phyloP scores from a whole-genome alignment of 2,113 vertebrate species.

The Microtus pennsylvanicus region DNA sequence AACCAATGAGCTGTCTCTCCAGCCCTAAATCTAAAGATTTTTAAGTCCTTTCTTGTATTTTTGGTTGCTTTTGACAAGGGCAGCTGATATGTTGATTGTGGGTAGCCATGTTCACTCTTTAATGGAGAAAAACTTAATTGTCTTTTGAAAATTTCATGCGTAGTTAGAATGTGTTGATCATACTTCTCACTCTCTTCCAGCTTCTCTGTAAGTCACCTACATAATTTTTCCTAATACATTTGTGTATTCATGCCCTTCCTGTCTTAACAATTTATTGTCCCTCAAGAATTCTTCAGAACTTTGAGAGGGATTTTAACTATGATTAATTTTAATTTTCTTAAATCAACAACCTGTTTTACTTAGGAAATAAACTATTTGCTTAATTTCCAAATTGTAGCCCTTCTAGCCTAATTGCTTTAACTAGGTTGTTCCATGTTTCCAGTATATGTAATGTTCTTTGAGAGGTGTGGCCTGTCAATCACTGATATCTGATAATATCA shows the following conservation, averaged over 20 bases:
- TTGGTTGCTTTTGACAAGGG: not conserved
- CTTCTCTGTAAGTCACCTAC: not conserved
- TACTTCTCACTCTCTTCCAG: not conserved
- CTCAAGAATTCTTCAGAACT: conserved; percentile 35
- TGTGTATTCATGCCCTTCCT: not conserved
- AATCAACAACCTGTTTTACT: conserved; percentile 9
- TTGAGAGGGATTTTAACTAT: conserved; percentile 51
- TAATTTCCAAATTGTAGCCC: conserved; percentile 59
- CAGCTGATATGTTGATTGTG: not conserved
- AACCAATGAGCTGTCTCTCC: not conserved
- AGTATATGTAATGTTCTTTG: conserved; percentile 61
- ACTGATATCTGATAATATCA: not conserved
- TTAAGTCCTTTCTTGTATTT: not conserved
- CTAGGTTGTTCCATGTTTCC: conserved; percentile 49
- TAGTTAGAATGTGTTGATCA: not conserved
- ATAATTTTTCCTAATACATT: conserved; percentile 9
- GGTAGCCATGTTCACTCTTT: too few species aligned
- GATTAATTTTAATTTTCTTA: conserved; percentile 66
- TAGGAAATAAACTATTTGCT: conserved; percentile 62
- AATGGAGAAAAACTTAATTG: too few species aligned
- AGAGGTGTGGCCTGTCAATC: conserved; percentile 56
- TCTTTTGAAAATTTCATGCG: not conserved
- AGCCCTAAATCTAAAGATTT: not conserved
- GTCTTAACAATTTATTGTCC: conserved; percentile 57
- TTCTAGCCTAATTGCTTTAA: conserved; percentile 60